Percentiles rank a stretch among this genome's conserved stretches.
Conservation (phyloP, 2,113 vertebrate genomes). For the Actenoides lindsayi region DNA sequence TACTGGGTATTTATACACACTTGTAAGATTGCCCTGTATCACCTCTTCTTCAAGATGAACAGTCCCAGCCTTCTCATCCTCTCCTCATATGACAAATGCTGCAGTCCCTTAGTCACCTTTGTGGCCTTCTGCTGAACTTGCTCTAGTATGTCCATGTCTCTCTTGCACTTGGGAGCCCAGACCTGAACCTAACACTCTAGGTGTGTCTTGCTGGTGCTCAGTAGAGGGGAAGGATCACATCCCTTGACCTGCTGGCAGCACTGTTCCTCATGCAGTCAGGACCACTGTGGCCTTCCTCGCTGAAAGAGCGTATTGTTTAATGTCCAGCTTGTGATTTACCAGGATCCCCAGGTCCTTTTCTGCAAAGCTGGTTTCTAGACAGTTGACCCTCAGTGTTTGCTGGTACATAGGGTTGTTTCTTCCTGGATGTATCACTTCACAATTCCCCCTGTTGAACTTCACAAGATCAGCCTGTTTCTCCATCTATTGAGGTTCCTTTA, state of each 20-base stretch:
- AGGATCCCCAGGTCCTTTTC: neutral
- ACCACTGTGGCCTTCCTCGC: neutral
- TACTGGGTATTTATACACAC: neutral
- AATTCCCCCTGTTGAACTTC: neutral
- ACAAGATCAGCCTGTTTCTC: neutral
- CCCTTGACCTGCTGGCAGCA: fast-evolving
- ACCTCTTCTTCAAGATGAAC: neutral
- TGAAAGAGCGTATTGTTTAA: neutral
- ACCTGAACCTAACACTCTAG: neutral
- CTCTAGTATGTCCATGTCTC: neutral
- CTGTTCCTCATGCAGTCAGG: neutral
- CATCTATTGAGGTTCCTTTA: neutral
- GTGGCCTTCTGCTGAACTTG: neutral
- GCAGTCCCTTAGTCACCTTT: neutral
- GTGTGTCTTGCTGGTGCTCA: neutral
- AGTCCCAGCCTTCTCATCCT: neutral
- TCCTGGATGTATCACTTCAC: neutral
- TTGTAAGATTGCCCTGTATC: neutral
- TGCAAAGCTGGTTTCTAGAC: neutral
- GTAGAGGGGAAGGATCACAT: neutral
- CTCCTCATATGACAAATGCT: neutral
- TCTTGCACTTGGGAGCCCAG: neutral
- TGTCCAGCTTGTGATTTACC: neutral
- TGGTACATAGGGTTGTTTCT: neutral
- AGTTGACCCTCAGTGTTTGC: neutral